Evolutionary conservation across 2,888 invertebrate species (phyloP).

Genomic region (Leucania comma): DNA sequence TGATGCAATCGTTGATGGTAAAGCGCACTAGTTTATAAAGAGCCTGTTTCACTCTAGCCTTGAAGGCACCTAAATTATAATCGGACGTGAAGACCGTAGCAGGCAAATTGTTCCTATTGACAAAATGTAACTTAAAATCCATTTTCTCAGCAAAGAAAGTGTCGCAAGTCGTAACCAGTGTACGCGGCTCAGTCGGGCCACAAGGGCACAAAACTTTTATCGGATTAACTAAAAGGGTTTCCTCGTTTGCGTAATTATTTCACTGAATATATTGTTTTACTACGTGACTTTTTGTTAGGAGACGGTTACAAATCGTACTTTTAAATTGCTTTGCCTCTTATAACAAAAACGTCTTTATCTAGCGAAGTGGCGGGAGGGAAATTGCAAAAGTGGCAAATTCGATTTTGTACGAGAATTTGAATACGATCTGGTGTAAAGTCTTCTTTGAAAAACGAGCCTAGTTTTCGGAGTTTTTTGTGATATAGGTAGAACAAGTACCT

Average conservation of each 20-base stretch:
- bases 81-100: too few species aligned
- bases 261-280: slow-evolving; percentile 69
- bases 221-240: slow-evolving; percentile 78
- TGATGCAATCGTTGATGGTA: too few species aligned
- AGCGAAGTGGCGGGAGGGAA: slow-evolving; percentile 27
- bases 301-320: slow-evolving; percentile 64
- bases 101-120: too few species aligned
- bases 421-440: slow-evolving; percentile 1
- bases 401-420: slow-evolving; percentile 30
- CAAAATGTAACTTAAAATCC: too few species aligned
- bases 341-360: slow-evolving; percentile 54
- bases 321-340: slow-evolving; percentile 57
- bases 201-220: slow-evolving; percentile 73
- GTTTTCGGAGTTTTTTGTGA: not conserved
- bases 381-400: slow-evolving; percentile 24
- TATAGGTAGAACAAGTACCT: not conserved
- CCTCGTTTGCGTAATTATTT: slow-evolving; percentile 73
- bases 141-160: not conserved
- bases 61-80: too few species aligned
- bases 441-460: not conserved
- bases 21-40: too few species aligned
- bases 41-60: too few species aligned
- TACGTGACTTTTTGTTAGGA: slow-evolving; percentile 65
- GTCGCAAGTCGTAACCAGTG: slow-evolving; percentile 44
- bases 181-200: slow-evolving; percentile 61